These are phyloP conservation scores for Habroteleia sp. DNA, from an alignment of 2,888 invertebrate genomes.

Conservation along the genomic window DNA sequence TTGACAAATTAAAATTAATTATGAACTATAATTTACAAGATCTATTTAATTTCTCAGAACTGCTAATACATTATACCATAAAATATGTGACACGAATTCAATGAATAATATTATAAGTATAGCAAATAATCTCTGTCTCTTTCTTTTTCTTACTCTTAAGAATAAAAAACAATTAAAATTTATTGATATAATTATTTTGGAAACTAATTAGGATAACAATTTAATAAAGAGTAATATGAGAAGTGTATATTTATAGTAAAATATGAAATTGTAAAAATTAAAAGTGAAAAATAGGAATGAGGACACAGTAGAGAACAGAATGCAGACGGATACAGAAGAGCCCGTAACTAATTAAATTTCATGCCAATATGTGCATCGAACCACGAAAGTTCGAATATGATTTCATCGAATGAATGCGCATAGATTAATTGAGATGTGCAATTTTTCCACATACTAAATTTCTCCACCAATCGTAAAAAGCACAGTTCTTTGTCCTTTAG, in stretches of 20 bases:
- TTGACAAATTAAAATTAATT: too few species aligned
- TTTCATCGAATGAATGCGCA: conserved; percentile 59
- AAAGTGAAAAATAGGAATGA: conserved; percentile 20
- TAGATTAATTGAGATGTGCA: conserved; percentile 47
- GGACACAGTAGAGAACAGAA: conserved; percentile 3
- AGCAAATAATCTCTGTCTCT: too few species aligned
- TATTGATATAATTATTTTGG: too few species aligned
- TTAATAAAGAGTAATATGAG: conserved; percentile 11
- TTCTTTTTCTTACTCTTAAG: too few species aligned
- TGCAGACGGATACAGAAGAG: conserved; percentile 6
- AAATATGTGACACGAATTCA: too few species aligned
- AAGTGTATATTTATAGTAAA: conserved; percentile 10
- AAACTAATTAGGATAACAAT: conserved; percentile 5
- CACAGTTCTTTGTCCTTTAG: conserved; percentile 12
- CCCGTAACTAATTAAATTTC: conserved; percentile 49
- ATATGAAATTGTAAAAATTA: conserved; percentile 26
- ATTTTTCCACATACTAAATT: conserved; percentile 39
- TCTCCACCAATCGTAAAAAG: conserved; percentile 13
- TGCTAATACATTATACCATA: too few species aligned
- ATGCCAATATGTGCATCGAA: conserved; percentile 48
- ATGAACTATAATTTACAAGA: too few species aligned
- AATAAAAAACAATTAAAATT: too few species aligned
- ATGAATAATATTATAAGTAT: too few species aligned
- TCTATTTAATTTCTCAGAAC: too few species aligned
- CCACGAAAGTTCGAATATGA: conserved; percentile 56